These are phyloP conservation scores for Catharus minimus DNA, from an alignment of 2,113 vertebrate species.

Conservation along the genomic window DNA sequence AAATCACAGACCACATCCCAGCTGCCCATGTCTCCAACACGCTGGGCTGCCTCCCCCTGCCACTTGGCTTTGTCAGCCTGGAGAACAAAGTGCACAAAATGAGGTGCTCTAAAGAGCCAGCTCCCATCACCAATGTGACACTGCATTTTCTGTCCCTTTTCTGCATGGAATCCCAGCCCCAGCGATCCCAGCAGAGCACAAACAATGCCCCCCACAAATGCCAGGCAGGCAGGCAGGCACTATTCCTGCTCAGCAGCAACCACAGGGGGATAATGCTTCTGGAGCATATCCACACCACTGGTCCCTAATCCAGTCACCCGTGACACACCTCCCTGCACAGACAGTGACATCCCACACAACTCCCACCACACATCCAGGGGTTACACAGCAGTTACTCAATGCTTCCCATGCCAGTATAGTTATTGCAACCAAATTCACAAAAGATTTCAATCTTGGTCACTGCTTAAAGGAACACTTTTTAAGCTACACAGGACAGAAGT, in stretches of 20 bases:
- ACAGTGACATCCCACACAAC: accelerated
- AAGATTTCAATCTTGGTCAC: neutral
- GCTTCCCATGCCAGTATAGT: accelerated
- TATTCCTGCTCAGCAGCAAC: neutral
- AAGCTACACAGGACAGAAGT: neutral
- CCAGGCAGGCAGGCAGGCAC: neutral
- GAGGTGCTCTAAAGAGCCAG: neutral
- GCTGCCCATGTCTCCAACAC: neutral
- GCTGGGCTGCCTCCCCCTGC: accelerated
- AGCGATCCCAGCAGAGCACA: neutral
- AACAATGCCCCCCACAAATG: neutral
- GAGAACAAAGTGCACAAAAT: neutral
- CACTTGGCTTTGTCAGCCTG: neutral
- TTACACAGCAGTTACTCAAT: neutral
- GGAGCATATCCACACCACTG: neutral
- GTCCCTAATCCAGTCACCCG: neutral
- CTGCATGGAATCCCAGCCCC: accelerated
- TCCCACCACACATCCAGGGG: neutral
- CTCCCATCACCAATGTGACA: neutral
- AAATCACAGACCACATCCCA: neutral
- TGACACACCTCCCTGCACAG: accelerated
- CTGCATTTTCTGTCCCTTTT: accelerated
- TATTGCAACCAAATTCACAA: neutral
- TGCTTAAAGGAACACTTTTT: neutral
- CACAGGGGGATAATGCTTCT: neutral